Evolutionary conservation across 2,797 vertebrate genomes (phyloP).

Genomic region (Falco cherrug): DNA sequence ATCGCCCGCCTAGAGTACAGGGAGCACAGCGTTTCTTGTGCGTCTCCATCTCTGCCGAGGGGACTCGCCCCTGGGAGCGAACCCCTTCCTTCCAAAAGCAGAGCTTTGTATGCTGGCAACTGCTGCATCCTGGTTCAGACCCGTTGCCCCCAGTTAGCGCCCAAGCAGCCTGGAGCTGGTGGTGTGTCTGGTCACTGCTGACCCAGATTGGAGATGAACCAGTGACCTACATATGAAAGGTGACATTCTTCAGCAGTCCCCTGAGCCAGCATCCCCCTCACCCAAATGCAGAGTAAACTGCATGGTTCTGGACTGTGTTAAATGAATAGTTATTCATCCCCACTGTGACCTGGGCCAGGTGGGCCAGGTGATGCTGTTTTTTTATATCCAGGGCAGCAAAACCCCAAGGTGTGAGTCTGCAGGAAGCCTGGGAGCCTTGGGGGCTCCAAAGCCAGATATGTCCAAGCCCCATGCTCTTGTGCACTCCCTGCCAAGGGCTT

Average conservation of each 20-base stretch:
- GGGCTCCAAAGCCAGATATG: neutral
- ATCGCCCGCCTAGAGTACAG: neutral
- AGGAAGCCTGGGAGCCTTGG: neutral
- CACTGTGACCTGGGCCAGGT: neutral
- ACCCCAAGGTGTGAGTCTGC: neutral
- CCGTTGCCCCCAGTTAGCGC: neutral
- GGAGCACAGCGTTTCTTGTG: neutral
- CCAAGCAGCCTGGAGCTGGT: neutral
- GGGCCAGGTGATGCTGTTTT: neutral
- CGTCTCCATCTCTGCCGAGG: neutral
- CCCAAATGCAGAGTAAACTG: slow-evolving; percentile 20
- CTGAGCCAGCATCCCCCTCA: slow-evolving; percentile 31
- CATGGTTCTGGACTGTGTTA: neutral
- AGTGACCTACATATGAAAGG: slow-evolving; percentile 36
- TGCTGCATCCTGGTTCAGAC: neutral
- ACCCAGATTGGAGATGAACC: slow-evolving; percentile 37
- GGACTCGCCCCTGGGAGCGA: neutral
- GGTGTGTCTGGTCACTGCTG: neutral
- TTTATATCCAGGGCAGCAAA: neutral
- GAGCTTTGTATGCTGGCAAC: neutral
- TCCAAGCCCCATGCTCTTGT: neutral
- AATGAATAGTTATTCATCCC: slow-evolving; percentile 7
- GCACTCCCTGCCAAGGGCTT: neutral
- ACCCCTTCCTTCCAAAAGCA: neutral
- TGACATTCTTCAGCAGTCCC: slow-evolving; percentile 21